Conservation (phyloP, 2,797 vertebrate species). For the Hapalemur alaotrensis region DNA sequence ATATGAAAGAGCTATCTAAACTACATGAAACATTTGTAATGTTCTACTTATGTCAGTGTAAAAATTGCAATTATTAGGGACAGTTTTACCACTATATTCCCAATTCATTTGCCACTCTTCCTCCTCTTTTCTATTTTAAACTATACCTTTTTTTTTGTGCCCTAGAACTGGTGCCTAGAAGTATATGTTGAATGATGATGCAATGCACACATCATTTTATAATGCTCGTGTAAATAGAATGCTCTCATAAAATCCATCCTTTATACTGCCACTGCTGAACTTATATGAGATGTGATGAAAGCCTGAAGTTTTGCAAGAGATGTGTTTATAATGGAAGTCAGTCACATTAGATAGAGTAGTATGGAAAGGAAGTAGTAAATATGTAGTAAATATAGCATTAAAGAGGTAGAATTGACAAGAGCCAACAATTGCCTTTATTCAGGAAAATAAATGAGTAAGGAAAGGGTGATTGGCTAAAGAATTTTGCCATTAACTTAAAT, state of each 20-base stretch:
- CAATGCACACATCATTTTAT: neutral
- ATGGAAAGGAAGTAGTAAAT: neutral
- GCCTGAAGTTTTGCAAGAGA: neutral
- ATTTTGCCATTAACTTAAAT: neutral
- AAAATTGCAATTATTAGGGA: neutral
- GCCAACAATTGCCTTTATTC: neutral
- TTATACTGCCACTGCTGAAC: neutral
- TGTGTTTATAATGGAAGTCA: neutral
- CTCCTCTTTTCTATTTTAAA: neutral
- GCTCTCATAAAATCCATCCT: neutral
- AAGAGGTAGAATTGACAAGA: neutral
- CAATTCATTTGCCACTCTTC: neutral
- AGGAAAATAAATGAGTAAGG: neutral
- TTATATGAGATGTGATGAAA: neutral
- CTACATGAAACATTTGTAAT: neutral
- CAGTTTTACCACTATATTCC: neutral
- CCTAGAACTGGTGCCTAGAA: neutral
- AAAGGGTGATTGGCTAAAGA: neutral
- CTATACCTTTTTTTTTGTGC: neutral
- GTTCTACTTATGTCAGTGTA: neutral
- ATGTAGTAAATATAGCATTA: neutral
- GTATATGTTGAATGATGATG: neutral
- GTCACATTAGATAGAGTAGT: neutral
- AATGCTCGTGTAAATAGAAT: neutral
- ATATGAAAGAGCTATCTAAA: neutral